Conservation (phyloP, 2,888 invertebrate genomes). For the Amiota mariae region DNA sequence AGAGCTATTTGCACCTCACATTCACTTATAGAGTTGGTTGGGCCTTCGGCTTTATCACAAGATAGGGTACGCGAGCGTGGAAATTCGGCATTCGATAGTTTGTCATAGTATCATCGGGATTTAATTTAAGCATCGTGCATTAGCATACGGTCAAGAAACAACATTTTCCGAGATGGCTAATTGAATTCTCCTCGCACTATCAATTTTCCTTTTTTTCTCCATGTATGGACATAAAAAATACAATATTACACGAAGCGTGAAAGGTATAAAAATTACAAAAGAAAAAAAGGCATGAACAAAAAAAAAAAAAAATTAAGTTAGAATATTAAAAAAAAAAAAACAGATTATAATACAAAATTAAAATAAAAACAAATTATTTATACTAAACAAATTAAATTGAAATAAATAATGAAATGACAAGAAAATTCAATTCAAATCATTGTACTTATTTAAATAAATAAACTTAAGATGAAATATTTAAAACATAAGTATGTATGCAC, state of each 20-base stretch:
- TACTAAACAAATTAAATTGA: conserved; percentile 1
- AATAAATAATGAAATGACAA: not conserved
- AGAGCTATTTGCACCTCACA: too few relatives aligned
- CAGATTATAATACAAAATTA: conserved; percentile 15
- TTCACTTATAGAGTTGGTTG: too few relatives aligned
- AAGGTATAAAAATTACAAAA: not conserved
- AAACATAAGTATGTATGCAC: too few relatives aligned
- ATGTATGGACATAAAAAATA: not conserved
- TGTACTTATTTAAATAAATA: conserved; percentile 8
- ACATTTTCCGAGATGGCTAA: too few relatives aligned
- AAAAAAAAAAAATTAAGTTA: conserved; percentile 26
- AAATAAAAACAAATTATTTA: conserved; percentile 29
- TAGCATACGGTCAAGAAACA: too few relatives aligned
- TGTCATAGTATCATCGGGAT: too few relatives aligned
- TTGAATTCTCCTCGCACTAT: too few relatives aligned
- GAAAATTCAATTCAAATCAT: not conserved
- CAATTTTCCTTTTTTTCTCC: too few relatives aligned
- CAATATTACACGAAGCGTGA: not conserved
- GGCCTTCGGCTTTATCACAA: too few relatives aligned
- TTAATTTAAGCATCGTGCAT: too few relatives aligned
- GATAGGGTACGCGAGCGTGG: too few relatives aligned
- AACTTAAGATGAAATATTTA: not conserved
- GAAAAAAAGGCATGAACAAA: conserved; percentile 38
- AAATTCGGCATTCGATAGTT: too few relatives aligned
- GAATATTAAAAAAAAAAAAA: conserved; percentile 30